These are phyloP conservation scores for Anoura caudifer DNA, from an alignment of 2,113 vertebrate species.

Conservation along the genomic window DNA sequence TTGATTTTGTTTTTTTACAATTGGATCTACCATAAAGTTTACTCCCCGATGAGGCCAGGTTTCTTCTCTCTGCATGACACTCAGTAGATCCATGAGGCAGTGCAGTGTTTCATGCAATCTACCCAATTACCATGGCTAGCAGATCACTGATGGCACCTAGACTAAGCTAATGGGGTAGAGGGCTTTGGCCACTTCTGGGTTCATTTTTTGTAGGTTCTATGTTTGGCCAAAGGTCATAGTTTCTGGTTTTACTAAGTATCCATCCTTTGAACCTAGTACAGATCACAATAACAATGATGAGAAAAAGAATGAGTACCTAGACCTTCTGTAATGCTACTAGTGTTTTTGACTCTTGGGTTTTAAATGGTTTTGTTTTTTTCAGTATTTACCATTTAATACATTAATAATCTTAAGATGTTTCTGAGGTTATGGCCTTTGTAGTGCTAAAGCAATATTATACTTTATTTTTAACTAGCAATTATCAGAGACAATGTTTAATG, in stretches of 20 bases:
- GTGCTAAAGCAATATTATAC: background rate
- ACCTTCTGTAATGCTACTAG: background rate
- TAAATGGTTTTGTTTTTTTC: background rate
- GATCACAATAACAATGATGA: background rate
- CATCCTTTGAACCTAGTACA: background rate
- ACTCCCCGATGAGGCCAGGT: rapidly evolving
- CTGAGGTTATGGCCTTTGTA: background rate
- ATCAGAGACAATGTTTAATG: background rate
- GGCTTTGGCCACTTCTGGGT: background rate
- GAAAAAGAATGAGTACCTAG: background rate
- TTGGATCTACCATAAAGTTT: background rate
- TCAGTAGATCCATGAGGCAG: background rate
- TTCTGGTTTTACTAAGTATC: background rate
- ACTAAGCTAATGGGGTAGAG: background rate
- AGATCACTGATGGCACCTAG: background rate
- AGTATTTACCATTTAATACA: background rate
- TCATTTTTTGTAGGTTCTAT: background rate
- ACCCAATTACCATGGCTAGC: background rate
- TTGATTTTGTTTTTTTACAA: background rate
- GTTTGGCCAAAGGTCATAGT: background rate
- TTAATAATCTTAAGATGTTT: background rate
- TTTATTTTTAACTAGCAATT: background rate
- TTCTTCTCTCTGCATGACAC: background rate
- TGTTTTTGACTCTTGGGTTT: background rate
- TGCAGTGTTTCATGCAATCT: background rate